phyloP scores from a whole-genome alignment of 2,113 vertebrate species.

The Sorex araneus region DNA sequence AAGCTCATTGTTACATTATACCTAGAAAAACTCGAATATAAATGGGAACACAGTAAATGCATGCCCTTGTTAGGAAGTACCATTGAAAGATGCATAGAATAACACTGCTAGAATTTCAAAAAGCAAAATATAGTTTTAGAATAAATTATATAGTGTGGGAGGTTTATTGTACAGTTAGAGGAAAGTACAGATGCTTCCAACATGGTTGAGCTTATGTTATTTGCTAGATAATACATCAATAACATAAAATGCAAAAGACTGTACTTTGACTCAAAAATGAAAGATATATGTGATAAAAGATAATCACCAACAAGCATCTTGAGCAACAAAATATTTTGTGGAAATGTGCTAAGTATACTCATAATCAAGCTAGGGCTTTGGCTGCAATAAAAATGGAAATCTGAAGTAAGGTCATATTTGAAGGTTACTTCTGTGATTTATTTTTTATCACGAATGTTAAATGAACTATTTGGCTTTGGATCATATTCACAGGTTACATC shows the following conservation, averaged over 20 bases:
- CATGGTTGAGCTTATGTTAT: not conserved
- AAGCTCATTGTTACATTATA: not conserved
- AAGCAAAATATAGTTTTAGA: conserved; percentile 23
- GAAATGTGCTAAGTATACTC: not conserved
- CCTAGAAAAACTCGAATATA: conserved; percentile 34
- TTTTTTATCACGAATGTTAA: not conserved
- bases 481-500: too few species aligned
- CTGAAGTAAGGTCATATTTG: not conserved
- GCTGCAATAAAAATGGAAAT: not conserved
- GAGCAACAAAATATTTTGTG: conserved; percentile 40
- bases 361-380: not conserved
- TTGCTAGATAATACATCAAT: conserved; percentile 29
- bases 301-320: conserved; percentile 14
- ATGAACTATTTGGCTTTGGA: not conserved
- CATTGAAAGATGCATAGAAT: not conserved
- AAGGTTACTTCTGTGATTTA: not conserved
- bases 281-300: not conserved
- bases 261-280: not conserved
- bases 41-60: not conserved
- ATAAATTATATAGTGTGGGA: not conserved
- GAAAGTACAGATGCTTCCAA: conserved; percentile 6
- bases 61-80: not conserved
- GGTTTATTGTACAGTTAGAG: not conserved
- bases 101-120: conserved; percentile 34
- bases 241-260: not conserved